These are phyloP conservation scores for Cettia cetti DNA, from an alignment of 2,113 vertebrate species.

Conservation along the genomic window DNA sequence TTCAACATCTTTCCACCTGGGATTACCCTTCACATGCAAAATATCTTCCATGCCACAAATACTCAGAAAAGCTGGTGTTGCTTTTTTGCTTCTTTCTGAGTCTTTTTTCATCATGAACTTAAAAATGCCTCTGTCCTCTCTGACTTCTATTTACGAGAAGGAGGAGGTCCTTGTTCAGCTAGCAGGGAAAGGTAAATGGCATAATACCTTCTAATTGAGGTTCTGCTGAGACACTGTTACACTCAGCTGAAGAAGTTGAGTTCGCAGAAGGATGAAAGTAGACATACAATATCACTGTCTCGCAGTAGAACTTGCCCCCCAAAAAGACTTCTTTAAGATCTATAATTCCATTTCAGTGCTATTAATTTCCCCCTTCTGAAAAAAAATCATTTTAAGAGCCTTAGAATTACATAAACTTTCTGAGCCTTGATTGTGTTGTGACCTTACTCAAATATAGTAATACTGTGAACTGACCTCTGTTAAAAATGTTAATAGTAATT, in stretches of 20 bases:
- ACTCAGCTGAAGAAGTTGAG: background rate
- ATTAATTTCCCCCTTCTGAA: background rate
- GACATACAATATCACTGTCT: background rate
- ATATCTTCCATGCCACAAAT: background rate
- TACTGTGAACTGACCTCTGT: background rate
- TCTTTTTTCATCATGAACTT: background rate
- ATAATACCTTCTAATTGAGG: background rate
- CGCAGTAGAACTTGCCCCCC: background rate
- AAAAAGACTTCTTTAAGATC: background rate
- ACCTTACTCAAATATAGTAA: background rate
- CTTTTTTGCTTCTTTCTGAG: background rate
- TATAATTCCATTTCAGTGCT: background rate
- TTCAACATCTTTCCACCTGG: background rate
- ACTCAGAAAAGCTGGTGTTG: background rate
- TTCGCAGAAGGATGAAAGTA: background rate
- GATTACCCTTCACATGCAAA: background rate
- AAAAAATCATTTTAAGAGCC: background rate
- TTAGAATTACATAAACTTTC: background rate
- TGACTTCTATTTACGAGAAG: background rate
- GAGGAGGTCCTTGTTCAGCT: background rate
- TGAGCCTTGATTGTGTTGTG: background rate
- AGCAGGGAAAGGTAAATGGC: background rate
- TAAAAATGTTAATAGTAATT: background rate
- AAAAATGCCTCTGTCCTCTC: background rate
- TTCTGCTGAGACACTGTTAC: background rate